phyloP scores from a whole-genome alignment of 1,140 invertebrate genomes.

The Octopus sinensis region DNA sequence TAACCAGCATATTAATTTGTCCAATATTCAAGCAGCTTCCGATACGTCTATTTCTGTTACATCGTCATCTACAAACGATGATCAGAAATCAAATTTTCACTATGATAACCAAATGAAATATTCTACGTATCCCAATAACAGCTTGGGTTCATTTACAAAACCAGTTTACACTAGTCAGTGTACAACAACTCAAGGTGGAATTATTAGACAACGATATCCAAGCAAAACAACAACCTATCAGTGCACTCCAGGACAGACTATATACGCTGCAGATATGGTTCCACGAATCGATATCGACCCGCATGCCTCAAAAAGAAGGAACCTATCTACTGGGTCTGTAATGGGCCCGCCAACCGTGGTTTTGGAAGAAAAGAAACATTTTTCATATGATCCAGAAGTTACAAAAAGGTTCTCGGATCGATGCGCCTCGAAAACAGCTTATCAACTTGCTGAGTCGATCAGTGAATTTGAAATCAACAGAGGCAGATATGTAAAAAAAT shows the following conservation, averaged over 20 bases:
- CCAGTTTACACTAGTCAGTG: background rate
- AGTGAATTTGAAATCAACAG: too few species aligned
- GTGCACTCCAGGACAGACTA: background rate
- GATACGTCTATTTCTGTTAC: background rate
- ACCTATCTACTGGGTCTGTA: too few species aligned
- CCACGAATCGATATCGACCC: background rate
- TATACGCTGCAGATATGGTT: background rate
- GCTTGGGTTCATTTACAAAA: background rate
- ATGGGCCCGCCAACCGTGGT: too few species aligned
- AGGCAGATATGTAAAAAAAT: too few species aligned
- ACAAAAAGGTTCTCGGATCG: background rate
- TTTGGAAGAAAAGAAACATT: too few species aligned
- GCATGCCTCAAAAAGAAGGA: too few species aligned
- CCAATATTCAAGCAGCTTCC: background rate
- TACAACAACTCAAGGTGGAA: background rate
- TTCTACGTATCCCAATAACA: too few species aligned
- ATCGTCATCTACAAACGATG: background rate
- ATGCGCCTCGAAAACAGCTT: background rate
- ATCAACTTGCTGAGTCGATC: background rate
- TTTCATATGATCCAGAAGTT: background rate
- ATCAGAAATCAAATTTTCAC: background rate
- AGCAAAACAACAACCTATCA: background rate
- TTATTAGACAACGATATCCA: background rate
- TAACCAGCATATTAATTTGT: background rate
- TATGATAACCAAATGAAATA: background rate